phyloP scores from a whole-genome alignment of 2,888 invertebrate genomes.

The Cantharis rustica region DNA sequence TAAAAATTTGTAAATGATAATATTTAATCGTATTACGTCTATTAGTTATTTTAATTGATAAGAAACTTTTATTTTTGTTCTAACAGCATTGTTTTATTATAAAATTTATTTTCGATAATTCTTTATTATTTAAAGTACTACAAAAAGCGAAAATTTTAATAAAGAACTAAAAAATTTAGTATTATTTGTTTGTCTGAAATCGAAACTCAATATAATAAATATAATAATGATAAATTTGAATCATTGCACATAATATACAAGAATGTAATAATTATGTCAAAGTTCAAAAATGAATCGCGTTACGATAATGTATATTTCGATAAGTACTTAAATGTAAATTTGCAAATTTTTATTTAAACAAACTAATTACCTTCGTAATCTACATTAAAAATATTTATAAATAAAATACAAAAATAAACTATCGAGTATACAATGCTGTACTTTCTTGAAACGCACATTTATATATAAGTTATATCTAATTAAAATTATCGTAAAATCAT shows the following conservation, averaged over 20 bases:
- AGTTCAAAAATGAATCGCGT: background rate
- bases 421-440: background rate
- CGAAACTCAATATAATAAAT: background rate
- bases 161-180: too few species aligned
- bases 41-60: constrained; percentile 1
- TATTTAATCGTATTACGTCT: background rate
- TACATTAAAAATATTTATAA: background rate
- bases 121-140: too few species aligned
- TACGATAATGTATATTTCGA: background rate
- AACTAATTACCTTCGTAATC: background rate
- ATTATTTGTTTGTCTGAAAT: background rate
- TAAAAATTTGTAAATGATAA: background rate
- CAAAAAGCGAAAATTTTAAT: too few species aligned
- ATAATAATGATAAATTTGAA: background rate
- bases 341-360: background rate
- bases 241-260: background rate
- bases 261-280: background rate
- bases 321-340: background rate
- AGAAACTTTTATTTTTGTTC: background rate
- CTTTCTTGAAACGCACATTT: background rate
- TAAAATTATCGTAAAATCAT: background rate
- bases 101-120: background rate
- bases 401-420: background rate
- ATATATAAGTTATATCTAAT: background rate
- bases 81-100: background rate